Percentiles rank a stretch among this genome's conserved stretches.
phyloP scores from a whole-genome alignment of 2,797 vertebrate genomes.

The Alca torda region DNA sequence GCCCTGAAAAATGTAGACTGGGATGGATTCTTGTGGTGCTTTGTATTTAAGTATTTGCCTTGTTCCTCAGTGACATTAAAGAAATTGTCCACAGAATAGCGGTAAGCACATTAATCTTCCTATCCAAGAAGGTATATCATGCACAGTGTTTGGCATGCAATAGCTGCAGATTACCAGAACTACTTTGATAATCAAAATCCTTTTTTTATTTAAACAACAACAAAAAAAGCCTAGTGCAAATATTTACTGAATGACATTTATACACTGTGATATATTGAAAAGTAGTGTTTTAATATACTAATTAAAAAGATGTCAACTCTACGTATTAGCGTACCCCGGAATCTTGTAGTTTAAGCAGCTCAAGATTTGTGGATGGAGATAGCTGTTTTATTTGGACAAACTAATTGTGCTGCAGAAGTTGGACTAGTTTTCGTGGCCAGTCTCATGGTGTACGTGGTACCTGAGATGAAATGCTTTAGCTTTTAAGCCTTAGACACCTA shows the following conservation, averaged over 20 bases:
- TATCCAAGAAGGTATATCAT: not conserved
- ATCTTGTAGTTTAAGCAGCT: not conserved
- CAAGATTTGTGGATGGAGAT: not conserved
- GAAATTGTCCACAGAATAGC: not conserved
- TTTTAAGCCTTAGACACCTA: not conserved
- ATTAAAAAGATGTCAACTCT: not conserved
- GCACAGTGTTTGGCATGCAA: not conserved
- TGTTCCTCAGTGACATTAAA: not conserved
- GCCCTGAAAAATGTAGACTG: not conserved
- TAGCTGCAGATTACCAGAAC: not conserved
- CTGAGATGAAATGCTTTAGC: not conserved
- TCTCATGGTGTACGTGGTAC: not conserved
- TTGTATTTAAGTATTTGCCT: conserved; percentile 5
- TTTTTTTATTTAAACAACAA: not conserved
- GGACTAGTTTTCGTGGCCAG: not conserved
- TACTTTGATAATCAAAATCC: not conserved
- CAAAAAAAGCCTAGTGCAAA: not conserved
- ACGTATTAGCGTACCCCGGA: not conserved
- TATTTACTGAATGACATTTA: not conserved
- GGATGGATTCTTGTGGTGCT: not conserved
- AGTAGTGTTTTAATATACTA: not conserved
- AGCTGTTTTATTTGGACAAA: not conserved
- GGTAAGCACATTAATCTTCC: conserved; percentile 24
- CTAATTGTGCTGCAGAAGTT: not conserved
- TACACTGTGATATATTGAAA: not conserved